phyloP scores from a whole-genome alignment of 64 coral and sea anemone species.

The Catalaphyllia jardinei region DNA sequence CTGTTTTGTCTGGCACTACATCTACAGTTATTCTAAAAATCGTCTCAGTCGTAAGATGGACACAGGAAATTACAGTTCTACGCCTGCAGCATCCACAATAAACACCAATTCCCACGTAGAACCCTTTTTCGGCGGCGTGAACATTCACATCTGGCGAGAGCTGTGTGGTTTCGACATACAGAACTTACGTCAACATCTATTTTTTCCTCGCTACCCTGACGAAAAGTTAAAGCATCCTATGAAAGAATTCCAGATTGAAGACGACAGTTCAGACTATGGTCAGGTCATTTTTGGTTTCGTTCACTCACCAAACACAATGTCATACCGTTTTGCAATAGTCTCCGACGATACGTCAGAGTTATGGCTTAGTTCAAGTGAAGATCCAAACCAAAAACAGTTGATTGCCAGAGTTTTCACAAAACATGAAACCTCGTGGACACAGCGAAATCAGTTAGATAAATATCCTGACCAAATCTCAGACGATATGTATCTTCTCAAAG shows the following conservation, averaged over 20 bases:
- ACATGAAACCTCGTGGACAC: background rate
- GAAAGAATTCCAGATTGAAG: background rate
- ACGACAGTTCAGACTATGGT: background rate
- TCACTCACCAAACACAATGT: conserved; percentile 19
- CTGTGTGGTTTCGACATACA: background rate
- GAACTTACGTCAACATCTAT: background rate
- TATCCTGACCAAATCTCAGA: conserved; percentile 53
- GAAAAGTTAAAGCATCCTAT: background rate
- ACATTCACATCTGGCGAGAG: background rate
- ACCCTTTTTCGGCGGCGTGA: background rate
- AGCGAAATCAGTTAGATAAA: conserved; percentile 30
- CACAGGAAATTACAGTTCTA: too few relatives aligned
- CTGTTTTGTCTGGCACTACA: background rate
- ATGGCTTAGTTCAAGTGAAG: too few relatives aligned
- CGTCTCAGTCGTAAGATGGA: too few relatives aligned
- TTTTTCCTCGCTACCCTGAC: conserved; percentile 10
- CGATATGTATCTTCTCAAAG: conserved; percentile 1
- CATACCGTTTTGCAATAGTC: conserved; percentile 51
- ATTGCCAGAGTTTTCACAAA: conserved; percentile 52
- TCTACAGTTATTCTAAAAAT: too few relatives aligned
- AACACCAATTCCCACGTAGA: too few relatives aligned
- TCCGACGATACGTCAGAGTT: conserved; percentile 70
- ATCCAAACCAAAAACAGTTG: conserved; percentile 31
- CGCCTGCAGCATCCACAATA: too few relatives aligned
- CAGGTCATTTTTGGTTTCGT: conserved; percentile 55